Base-by-base conservation (phyloP, 1,140 invertebrate species). In the Lerema accius region DNA sequence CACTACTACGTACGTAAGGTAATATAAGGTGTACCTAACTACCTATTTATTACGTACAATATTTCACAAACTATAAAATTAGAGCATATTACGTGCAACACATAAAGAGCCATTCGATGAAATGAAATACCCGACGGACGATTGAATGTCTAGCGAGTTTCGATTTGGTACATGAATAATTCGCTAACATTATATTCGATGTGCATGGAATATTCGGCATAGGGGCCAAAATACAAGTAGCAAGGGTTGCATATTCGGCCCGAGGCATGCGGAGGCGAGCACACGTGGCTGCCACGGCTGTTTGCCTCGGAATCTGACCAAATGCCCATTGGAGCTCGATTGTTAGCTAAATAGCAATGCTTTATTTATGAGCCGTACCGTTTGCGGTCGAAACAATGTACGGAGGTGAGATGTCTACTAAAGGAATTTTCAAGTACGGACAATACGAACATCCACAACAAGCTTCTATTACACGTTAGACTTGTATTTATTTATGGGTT, bases 321-420 rank as follows among this genome's bases (percentile, higher is more conserved):
- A 89, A 89, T 90, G 84, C 84, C 83, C 84, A 87, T 82, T 82
- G 82, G 58, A 73, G 74, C 77, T 73, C 84, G 79, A 86, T 87
- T 86, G 83, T 85, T 85, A 76, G 73, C 78, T 80, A 80, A 88
- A 88, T 90, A 84, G 74, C 85, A 72, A 82, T 75, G 78, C 75
- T 77, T 86, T 88, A 88, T 90, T 88, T 90, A 87, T 82, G 74
- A 83, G 70, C 68, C 65, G 70, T 68, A 59, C 67, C 63, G 72
- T 62, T 74, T 71, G 48, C 58, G 60, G 50, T 40, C 35, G 62
- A 67, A 68, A 64, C 68, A 68, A 71, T 71, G 55, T 58, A 61
- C 61, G 39, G 42, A 59, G 53, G 59, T 66, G 60, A 67, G 63
- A 68, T 65, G 58, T 63, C 55, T 60, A 37, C 19, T 45, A 62